These are phyloP conservation scores for Ianthella basta DNA, from an alignment of 37 sponge, comb jelly and placozoan species.

Conservation along the genomic window DNA sequence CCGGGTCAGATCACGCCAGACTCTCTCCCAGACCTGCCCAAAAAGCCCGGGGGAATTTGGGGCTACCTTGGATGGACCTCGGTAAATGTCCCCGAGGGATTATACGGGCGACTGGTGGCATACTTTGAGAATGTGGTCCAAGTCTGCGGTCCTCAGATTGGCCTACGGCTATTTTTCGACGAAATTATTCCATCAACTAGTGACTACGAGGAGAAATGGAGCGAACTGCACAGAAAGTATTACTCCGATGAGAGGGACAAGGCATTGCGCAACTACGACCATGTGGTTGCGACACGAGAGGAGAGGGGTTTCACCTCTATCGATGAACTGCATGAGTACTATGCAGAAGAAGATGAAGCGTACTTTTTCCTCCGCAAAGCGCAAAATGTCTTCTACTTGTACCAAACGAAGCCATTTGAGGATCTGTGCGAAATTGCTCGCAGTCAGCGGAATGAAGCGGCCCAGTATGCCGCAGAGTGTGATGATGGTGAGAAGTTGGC, in stretches of 20 bases:
- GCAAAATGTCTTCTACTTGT: slow-evolving; percentile 24
- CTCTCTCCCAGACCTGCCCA: slow-evolving; percentile 8
- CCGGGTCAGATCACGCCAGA: background rate
- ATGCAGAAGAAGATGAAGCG: slow-evolving; percentile 45
- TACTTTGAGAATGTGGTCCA: slow-evolving; percentile 25
- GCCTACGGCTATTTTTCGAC: slow-evolving; percentile 30
- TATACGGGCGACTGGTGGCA: slow-evolving; percentile 19
- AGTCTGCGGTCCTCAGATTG: slow-evolving; percentile 32
- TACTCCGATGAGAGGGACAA: slow-evolving; percentile 23
- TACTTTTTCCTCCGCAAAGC: slow-evolving; percentile 29
- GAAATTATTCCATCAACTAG: background rate
- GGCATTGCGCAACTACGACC: slow-evolving; percentile 18
- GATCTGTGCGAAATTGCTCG: slow-evolving; percentile 49
- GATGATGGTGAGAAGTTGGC: slow-evolving; percentile 6
- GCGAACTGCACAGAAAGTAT: slow-evolving; percentile 42
- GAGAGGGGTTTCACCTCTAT: slow-evolving; percentile 25
- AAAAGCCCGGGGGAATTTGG: slow-evolving; percentile 40
- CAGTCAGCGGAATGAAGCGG: slow-evolving; percentile 41
- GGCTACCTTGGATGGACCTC: slow-evolving; percentile 33
- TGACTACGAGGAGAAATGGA: slow-evolving; percentile 53
- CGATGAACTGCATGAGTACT: slow-evolving; percentile 45
- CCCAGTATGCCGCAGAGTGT: background rate
- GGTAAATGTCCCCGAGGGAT: slow-evolving; percentile 15
- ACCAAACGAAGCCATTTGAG: slow-evolving; percentile 47
- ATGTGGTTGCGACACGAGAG: slow-evolving; percentile 9